phyloP scores from a whole-genome alignment of 2,797 vertebrate genomes.

The Gymnopithys bicolor region DNA sequence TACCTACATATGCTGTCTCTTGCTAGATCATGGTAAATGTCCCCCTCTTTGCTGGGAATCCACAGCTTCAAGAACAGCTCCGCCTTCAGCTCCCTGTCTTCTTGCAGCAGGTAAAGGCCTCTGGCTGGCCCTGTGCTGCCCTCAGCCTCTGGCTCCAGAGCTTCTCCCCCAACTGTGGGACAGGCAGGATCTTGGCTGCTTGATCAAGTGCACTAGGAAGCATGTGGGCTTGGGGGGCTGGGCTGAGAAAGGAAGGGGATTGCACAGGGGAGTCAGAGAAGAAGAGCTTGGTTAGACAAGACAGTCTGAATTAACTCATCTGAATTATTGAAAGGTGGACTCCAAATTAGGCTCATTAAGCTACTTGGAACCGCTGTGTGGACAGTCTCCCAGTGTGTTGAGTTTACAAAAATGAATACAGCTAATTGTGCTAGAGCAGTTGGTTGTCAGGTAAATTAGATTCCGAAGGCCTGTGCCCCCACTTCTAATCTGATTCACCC shows the following conservation, averaged over 20 bases:
- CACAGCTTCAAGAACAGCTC: constrained; percentile 97
- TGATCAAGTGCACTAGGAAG: not conserved
- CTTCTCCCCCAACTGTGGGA: not conserved
- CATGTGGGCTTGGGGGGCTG: not conserved
- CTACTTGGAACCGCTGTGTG: not conserved
- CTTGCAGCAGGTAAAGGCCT: constrained; percentile 91
- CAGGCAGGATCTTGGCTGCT: not conserved
- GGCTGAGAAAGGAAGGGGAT: not conserved
- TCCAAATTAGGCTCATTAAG: not conserved
- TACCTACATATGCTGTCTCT: constrained; percentile 41
- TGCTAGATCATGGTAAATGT: constrained; percentile 97
- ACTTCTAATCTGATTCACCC: not conserved
- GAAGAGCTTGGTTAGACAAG: not conserved
- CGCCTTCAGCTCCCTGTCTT: constrained; percentile 95
- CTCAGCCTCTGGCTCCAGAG: constrained; percentile 13
- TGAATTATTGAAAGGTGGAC: not conserved
- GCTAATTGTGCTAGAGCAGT: not conserved
- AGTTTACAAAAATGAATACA: not conserved
- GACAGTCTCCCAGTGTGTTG: not conserved
- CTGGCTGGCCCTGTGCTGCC: constrained; percentile 45
- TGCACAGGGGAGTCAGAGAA: not conserved
- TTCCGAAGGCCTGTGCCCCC: not conserved
- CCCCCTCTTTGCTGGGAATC: constrained; percentile 95
- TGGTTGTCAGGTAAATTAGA: not conserved
- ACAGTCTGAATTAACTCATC: not conserved